These are phyloP conservation scores for Python bivittatus DNA, from an alignment of 2,113 vertebrate species.

Conservation along the genomic window DNA sequence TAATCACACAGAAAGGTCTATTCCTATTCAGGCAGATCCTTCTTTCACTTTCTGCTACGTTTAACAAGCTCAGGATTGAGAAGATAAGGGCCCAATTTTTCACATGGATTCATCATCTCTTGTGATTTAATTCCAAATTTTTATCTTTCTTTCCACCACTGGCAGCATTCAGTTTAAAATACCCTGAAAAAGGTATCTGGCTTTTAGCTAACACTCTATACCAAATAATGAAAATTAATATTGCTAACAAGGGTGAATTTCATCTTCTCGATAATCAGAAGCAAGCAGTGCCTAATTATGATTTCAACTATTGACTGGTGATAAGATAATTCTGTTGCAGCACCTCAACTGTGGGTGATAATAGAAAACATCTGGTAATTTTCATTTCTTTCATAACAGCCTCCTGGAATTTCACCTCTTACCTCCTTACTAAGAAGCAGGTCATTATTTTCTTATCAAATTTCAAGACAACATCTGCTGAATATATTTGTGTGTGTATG, in stretches of 20 bases:
- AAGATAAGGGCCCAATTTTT: not conserved
- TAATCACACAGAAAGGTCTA: not conserved
- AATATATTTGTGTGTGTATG: not conserved
- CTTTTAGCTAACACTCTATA: not conserved
- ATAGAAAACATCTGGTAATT: slow-evolving; percentile 51
- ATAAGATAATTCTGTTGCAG: slow-evolving; percentile 35
- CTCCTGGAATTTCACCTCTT: slow-evolving; percentile 37
- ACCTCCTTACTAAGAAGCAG: slow-evolving; percentile 49
- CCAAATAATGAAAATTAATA: slow-evolving; percentile 29
- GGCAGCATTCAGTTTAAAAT: not conserved
- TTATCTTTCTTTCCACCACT: not conserved
- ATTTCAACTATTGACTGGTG: slow-evolving; percentile 26
- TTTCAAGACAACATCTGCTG: slow-evolving; percentile 42
- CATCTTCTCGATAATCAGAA: slow-evolving; percentile 35
- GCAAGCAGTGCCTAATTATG: slow-evolving; percentile 20
- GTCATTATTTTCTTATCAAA: slow-evolving; percentile 41
- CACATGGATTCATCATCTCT: not conserved
- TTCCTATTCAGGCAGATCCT: not conserved
- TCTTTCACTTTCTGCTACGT: not conserved
- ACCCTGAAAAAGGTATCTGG: not conserved
- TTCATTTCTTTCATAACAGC: slow-evolving; percentile 33
- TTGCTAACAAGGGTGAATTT: not conserved
- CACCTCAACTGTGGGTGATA: slow-evolving; percentile 33
- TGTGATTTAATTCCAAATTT: not conserved
- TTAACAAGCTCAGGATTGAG: not conserved